Evolutionary conservation across 2,888 invertebrate species (phyloP), one percentile per base, ranked within the genome.

Genomic region (Tethea ocularis): DNA sequence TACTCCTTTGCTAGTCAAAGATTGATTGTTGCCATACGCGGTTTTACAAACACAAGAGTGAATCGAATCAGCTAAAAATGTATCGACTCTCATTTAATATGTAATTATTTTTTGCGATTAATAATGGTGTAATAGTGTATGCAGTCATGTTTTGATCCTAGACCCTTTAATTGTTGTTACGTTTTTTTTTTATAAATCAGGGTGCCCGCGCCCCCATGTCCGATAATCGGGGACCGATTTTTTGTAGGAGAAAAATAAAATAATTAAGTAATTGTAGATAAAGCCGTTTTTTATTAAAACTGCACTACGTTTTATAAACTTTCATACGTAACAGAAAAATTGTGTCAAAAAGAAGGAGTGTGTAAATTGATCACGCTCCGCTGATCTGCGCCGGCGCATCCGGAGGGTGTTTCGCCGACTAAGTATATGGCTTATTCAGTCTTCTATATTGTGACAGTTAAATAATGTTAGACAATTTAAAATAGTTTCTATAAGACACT

Each of bases 11-110:
- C 65, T 61, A 62, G 62, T 64, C 66, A 83, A 75, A 88, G 89
- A 88, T 88, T 87, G 89, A 90, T 88, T 79, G 82, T 84, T 73
- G 74, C 78, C 71, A 75, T 72, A 58, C 65, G 74, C 13, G 7
- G 11, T 33, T 3, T n/a, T 24, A 6, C 66, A 64, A 46, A 60
- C 59, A 62, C 57, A 57, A 52, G 61, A 64, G 33, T 33, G 33
- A 4, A 29, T 29, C 8, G 29, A 33, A 33, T 33, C 1, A 33
- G 11, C 33, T 13, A 2, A 33, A 33, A 33, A 33, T 33, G 13
- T 29, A 29, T 29, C 29, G 29, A 29, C 29, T 29, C 11, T 7
- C 11, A 29, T n/a, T n/a, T n/a, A 2, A 10, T 29, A 10, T 10
- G 10, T 29, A 2, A 29, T 29, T 8, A 10, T 29, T 26, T 29